Percentiles rank a stretch among this genome's conserved stretches.
These are phyloP conservation scores for Tethea ocularis DNA, from an alignment of 2,888 invertebrate genomes.

Conservation along the genomic window DNA sequence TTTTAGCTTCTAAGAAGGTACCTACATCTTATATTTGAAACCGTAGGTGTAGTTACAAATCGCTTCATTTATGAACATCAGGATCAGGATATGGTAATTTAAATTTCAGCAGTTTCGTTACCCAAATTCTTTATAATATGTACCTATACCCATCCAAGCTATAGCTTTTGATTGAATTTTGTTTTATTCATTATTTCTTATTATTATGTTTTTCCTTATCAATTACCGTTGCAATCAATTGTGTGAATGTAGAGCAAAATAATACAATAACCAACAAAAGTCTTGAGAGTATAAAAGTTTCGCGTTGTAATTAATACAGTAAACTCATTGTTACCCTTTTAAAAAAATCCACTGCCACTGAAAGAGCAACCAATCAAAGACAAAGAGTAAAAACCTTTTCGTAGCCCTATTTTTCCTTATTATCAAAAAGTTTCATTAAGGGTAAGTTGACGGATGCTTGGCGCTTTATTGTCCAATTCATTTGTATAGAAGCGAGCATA, in stretches of 20 bases:
- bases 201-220: too few relatives aligned
- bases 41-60: too few relatives aligned
- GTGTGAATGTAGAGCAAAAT: too few relatives aligned
- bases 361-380: slow-evolving; percentile 64
- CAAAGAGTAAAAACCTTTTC: slow-evolving; percentile 55
- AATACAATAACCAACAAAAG: too few relatives aligned
- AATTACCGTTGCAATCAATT: too few relatives aligned
- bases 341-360: slow-evolving; percentile 39
- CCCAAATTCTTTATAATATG: too few relatives aligned
- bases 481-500: slow-evolving; percentile 60
- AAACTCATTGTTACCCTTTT: slow-evolving; percentile 43
- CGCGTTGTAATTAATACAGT: slow-evolving; percentile 19
- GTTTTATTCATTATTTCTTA: too few relatives aligned
- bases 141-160: too few relatives aligned
- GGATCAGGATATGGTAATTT: too few relatives aligned
- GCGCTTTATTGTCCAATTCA: slow-evolving; percentile 69
- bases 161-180: too few relatives aligned
- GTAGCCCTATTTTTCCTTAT: slow-evolving; percentile 58
- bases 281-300: slow-evolving; percentile 27
- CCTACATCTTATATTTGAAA: slow-evolving; percentile 11
- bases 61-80: too few relatives aligned
- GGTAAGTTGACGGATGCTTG: slow-evolving; percentile 67
- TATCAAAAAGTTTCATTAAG: slow-evolving; percentile 69
- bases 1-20: background rate
- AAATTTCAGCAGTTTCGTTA: too few relatives aligned